Evolutionary conservation across 1,140 invertebrate species (phyloP).

Genomic region (Rhynchophorus ferrugineus): DNA sequence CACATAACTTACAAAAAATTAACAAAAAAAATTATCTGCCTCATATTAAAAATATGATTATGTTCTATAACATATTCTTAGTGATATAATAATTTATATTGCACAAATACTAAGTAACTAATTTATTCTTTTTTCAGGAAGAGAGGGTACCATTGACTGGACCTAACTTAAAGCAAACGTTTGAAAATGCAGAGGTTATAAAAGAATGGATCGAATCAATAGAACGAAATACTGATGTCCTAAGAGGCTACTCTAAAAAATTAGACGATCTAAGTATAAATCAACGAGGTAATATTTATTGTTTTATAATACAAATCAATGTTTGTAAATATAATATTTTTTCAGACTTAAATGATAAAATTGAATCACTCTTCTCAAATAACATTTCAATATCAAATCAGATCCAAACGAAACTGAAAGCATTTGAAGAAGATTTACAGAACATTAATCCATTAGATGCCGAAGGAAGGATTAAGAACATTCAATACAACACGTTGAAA

Average conservation of each 20-base stretch:
- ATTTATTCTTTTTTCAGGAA: constrained; percentile 19
- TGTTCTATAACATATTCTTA: too few relatives aligned
- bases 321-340: constrained; percentile 1
- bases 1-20: too few relatives aligned
- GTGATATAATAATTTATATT: too few relatives aligned
- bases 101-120: too few relatives aligned
- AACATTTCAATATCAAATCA: constrained; percentile 25
- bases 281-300: constrained; percentile 10
- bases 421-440: constrained; percentile 27
- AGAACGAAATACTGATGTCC: constrained; percentile 15
- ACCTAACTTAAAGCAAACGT: constrained; percentile 12
- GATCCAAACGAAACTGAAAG: constrained; percentile 28
- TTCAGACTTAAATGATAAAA: constrained; percentile 29
- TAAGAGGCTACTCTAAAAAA: constrained; percentile 16
- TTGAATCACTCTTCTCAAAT: constrained; percentile 29
- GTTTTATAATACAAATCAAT: not conserved
- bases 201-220: constrained; percentile 23
- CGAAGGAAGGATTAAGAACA: constrained; percentile 30
- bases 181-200: constrained; percentile 23
- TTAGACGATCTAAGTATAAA: constrained; percentile 14
- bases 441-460: constrained; percentile 18
- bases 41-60: too few relatives aligned
- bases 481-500: constrained; percentile 32
- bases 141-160: constrained; percentile 6
- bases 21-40: too few relatives aligned